Evolutionary conservation across 1,140 invertebrate genomes (phyloP).

Genomic region (Coboldia fuscipes): DNA sequence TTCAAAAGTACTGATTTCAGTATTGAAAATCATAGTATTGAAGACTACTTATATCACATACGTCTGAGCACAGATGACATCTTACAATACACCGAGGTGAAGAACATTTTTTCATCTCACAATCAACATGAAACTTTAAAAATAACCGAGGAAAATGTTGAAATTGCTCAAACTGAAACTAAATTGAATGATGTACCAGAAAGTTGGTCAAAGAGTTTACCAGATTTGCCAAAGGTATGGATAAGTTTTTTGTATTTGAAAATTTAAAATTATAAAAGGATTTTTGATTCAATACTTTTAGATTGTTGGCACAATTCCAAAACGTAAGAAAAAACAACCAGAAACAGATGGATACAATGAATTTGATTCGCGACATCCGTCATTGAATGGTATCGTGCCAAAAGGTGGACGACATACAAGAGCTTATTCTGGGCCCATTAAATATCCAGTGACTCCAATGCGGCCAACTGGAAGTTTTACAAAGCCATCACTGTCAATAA

Average conservation of each 20-base stretch:
- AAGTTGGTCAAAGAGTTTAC: constrained; percentile 3
- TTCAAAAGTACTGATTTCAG: background rate
- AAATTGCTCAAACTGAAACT: too few relatives aligned
- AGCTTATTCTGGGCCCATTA: constrained; percentile 29
- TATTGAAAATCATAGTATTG: background rate
- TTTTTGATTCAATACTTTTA: background rate
- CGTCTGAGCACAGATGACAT: background rate
- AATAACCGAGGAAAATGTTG: background rate
- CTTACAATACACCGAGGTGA: too few relatives aligned
- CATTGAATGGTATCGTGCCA: too few relatives aligned
- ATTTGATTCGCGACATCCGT: too few relatives aligned
- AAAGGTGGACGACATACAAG: too few relatives aligned
- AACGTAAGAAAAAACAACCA: background rate
- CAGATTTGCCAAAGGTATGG: constrained; percentile 5
- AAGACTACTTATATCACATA: background rate
- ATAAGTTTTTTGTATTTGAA: background rate
- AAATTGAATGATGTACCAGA: too few relatives aligned
- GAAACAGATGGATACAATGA: too few relatives aligned
- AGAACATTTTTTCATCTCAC: background rate
- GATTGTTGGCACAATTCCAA: constrained; percentile 4
- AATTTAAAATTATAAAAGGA: background rate
- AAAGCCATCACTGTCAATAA: constrained; percentile 4
- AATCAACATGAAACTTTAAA: background rate
- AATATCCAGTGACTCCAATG: constrained; percentile 33
- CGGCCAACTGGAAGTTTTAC: constrained; percentile 7